These are phyloP conservation scores for Sinodicranocentrus sp. DNA, from an alignment of 2,888 invertebrate species.

Conservation along the genomic window DNA sequence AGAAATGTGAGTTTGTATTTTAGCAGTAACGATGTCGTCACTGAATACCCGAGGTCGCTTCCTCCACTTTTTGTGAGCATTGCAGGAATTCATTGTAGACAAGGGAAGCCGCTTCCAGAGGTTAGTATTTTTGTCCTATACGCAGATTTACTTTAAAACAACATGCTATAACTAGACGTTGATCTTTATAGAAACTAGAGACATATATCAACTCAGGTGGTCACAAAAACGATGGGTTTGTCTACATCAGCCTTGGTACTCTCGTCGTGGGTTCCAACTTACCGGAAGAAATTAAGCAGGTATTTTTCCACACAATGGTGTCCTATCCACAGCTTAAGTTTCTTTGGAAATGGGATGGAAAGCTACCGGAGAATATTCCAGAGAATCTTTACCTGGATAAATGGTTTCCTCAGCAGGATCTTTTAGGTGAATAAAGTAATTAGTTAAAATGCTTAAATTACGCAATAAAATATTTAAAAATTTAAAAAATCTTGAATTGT, in stretches of 20 bases:
- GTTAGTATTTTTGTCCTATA: not conserved
- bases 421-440: conserved; percentile 66
- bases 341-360: conserved; percentile 76
- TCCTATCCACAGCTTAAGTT: conserved; percentile 59
- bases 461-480: not conserved
- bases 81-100: conserved; percentile 6
- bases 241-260: conserved; percentile 71
- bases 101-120: not conserved
- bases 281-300: conserved; percentile 36
- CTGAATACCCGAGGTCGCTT: conserved; percentile 2
- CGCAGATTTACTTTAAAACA: not conserved
- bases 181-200: conserved; percentile 41
- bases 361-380: conserved; percentile 61
- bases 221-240: conserved; percentile 62
- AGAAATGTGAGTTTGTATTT: conserved; percentile 9
- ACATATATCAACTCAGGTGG: not conserved
- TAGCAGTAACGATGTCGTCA: conserved; percentile 1
- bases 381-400: conserved; percentile 70
- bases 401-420: conserved; percentile 76
- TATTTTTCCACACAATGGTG: conserved; percentile 61
- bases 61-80: conserved; percentile 20
- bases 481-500: not conserved
- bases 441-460: not conserved
- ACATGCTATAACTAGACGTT: not conserved
- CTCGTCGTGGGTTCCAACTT: conserved; percentile 24